Base-by-base conservation (phyloP, 2,888 invertebrate species). In the Torymus aiolomorphi region DNA sequence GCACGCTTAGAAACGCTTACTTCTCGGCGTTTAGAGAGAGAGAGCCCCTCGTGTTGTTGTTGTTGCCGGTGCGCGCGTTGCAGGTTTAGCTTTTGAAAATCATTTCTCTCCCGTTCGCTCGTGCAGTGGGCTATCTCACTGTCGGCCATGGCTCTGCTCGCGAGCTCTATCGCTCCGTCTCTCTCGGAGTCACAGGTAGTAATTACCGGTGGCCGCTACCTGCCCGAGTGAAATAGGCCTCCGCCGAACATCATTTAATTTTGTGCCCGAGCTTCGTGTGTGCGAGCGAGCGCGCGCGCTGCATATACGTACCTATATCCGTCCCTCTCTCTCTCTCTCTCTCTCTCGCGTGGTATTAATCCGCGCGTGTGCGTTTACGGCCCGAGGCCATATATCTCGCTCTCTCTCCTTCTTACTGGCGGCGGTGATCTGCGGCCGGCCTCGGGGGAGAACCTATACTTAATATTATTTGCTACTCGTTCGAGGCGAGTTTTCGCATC, bases 121-220 rank as follows among this genome's bases (percentile, higher is more conserved):
- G 42, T 42, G 5, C 42, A 84, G 82, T 77, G 76, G 80, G 69
- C 56, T 59, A 65, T 82, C 82, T 83, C 69, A 42, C 42, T 81
- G 71, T 59, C 63, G 20, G 65, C 11, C 8, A 5, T 42, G 5
- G 5, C 8, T 8, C 31, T 42, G 1, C 72, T 74, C 31, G 61
- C 76, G 67, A 67, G 18, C 71, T 69, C 16, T 42, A 66, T 78
- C 82, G 42, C 8, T 70, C 59, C 24, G 24, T 16, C 59, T 71
- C 61, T 57, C 71, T 78, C 83, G 83, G 83, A 85, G 83, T 85
- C 84, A 81, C 82, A 88, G 88, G 89, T 88, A 88, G 90, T 89
- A 90, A 90, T 90, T 90, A 90, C 90, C 90, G 83, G 90, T 90
- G 90, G 90, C 90, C 89, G 90, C 90, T 90, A 90, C 90, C 90